phyloP scores from a whole-genome alignment of 2,797 vertebrate genomes.

The Platyrinchus mystaceus region DNA sequence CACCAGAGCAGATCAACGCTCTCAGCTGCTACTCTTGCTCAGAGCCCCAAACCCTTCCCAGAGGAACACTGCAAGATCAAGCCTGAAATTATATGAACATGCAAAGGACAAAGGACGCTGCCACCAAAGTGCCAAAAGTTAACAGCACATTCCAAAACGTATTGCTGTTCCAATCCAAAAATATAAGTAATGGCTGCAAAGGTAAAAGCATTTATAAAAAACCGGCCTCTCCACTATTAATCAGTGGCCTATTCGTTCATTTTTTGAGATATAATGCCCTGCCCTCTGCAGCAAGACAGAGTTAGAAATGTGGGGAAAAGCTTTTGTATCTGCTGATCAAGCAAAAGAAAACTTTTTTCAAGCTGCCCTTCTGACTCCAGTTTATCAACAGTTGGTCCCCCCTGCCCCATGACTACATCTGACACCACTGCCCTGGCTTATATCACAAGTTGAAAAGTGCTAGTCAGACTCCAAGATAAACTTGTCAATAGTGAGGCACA shows the following conservation, averaged over 20 bases:
- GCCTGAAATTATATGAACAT: neutral
- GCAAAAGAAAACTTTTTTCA: slow-evolving; percentile 5
- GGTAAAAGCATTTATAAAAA: neutral
- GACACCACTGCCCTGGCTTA: neutral
- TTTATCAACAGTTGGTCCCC: neutral
- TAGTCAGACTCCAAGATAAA: slow-evolving; percentile 60
- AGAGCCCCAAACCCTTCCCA: neutral
- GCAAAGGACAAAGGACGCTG: neutral
- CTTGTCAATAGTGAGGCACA: slow-evolving; percentile 15
- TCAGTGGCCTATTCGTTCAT: neutral
- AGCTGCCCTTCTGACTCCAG: slow-evolving; percentile 24
- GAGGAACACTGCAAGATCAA: neutral
- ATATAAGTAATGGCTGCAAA: neutral
- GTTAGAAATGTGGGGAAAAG: neutral
- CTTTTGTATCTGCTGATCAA: neutral
- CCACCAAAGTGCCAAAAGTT: neutral
- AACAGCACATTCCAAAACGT: neutral
- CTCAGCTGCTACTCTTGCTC: neutral
- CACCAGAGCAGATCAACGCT: neutral
- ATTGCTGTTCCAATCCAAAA: neutral
- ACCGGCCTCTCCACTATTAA: neutral
- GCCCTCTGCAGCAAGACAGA: neutral
- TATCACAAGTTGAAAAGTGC: neutral
- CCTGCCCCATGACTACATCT: neutral
- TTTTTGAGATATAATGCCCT: neutral